Percentiles rank a stretch among this genome's conserved stretches.
These are phyloP conservation scores for Arnoldichthys spilopterus DNA, from an alignment of 2,797 vertebrate species.

Conservation along the genomic window DNA sequence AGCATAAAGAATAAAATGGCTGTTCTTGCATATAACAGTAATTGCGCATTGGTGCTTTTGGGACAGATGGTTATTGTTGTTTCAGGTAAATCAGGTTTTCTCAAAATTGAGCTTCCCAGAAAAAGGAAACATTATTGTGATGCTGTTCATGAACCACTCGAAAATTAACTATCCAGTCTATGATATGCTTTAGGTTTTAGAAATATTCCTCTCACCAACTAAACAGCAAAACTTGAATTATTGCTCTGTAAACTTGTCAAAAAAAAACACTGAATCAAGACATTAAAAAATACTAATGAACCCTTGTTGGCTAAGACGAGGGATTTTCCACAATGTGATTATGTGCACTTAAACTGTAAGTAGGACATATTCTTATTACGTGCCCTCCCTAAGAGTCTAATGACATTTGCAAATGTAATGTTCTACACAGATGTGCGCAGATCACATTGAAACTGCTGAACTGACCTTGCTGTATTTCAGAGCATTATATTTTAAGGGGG, in stretches of 20 bases:
- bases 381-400: slow-evolving; percentile 12
- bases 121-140: not conserved
- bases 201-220: slow-evolving; percentile 1
- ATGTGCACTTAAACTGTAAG: slow-evolving; percentile 20
- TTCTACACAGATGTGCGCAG: slow-evolving; percentile 6
- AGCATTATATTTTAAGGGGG: not conserved
- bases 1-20: not conserved
- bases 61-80: not conserved
- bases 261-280: slow-evolving; percentile 6
- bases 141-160: not conserved
- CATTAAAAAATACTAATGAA: not conserved
- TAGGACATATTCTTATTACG: slow-evolving; percentile 17
- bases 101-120: not conserved
- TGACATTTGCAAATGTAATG: slow-evolving; percentile 30
- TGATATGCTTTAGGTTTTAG: not conserved
- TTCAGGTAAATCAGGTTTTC: slow-evolving; percentile 1
- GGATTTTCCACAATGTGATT: slow-evolving; percentile 11
- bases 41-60: not conserved
- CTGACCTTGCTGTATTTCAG: not conserved
- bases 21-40: not conserved
- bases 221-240: not conserved
- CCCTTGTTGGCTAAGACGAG: not conserved
- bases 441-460: slow-evolving; percentile 1
- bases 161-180: not conserved
- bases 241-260: not conserved